Evolutionary conservation across 2,797 vertebrate species (phyloP).

Genomic region (Arnoldichthys spilopterus): DNA sequence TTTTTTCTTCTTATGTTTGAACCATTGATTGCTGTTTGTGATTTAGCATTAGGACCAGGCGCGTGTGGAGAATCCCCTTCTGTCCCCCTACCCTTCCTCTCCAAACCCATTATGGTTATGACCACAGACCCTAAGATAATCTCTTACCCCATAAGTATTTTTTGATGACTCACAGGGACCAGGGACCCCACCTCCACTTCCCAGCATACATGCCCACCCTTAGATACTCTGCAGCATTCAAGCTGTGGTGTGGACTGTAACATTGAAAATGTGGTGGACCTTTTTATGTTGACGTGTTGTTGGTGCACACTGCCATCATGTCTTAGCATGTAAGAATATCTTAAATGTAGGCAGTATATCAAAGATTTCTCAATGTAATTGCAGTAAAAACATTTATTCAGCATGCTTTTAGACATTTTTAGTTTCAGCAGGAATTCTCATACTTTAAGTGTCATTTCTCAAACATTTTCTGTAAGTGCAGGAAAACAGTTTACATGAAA

Average conservation of each 20-base stretch:
- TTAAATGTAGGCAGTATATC: too few relatives aligned
- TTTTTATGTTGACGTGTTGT: background rate
- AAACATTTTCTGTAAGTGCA: too few relatives aligned
- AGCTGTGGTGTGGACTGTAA: background rate
- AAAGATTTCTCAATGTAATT: too few relatives aligned
- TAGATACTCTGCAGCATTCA: slow-evolving; percentile 11
- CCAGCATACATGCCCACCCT: slow-evolving; percentile 4
- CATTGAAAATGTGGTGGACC: background rate
- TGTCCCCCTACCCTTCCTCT: slow-evolving; percentile 47
- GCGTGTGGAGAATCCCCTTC: slow-evolving; percentile 51
- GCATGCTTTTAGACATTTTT: too few relatives aligned
- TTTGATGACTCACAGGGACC: slow-evolving; percentile 10
- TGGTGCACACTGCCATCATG: background rate
- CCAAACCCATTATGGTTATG: slow-evolving; percentile 69
- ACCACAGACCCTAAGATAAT: slow-evolving; percentile 65
- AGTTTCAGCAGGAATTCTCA: too few relatives aligned
- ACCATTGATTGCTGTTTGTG: slow-evolving; percentile 75
- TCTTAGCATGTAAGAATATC: background rate
- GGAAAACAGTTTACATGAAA: too few relatives aligned
- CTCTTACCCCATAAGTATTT: slow-evolving; percentile 45
- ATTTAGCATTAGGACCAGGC: slow-evolving; percentile 65
- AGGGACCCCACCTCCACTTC: slow-evolving; percentile 33
- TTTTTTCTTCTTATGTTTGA: slow-evolving; percentile 65
- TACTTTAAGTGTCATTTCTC: too few relatives aligned
- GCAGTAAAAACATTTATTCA: too few relatives aligned